Base-by-base conservation (phyloP, 2,888 invertebrate genomes). In the Patella pellucida region DNA sequence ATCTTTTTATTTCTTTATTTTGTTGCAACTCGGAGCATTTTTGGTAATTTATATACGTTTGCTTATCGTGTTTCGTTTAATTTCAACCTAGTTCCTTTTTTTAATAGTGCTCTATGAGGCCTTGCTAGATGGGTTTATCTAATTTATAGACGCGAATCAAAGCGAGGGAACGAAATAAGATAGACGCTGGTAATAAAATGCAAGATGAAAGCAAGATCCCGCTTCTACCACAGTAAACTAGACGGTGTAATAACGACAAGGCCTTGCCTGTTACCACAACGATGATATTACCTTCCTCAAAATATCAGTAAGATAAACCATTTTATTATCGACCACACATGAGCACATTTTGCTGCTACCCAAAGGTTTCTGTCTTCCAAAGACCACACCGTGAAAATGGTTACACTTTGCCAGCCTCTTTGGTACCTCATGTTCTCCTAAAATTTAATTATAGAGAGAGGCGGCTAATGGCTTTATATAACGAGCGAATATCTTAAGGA, bases 321-420 rank as follows among this genome's bases (percentile, higher is more conserved):
- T 68, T 73, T 73, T 52, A 73, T 73, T 68, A 27, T 54, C n/a
- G 73, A 15, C 73, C 73, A 73, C 73, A 68, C 73, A 52, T 15
- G 73, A 50, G 54, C 41, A 9, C 41, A 41, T 41, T 41, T 41
- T 9, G 41, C 41, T 41, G 41, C 41, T 41, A 41, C 41, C 41
- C 41, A 41, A 41, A 41, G 41, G 41, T 41, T 41, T 41, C 41
- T 41, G 41, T 41, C 41, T 41, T 41, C 9, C 41, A 41, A 41
- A 41, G 41, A 41, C 41, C 41, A 41, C 41, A 41, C 41, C 41
- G 41, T 41, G 41, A 41, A 41, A 41, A 41, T 41, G 9, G 9
- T 41, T 41, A 7, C 41, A 41, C 41, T 41, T 41, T 41, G 41
- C 41, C 41, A 41, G 41, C 41, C 41, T 41, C 41, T 41, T 41